These are phyloP conservation scores for Drosophila dunni DNA, from an alignment of 1,140 invertebrate species.

Conservation along the genomic window DNA sequence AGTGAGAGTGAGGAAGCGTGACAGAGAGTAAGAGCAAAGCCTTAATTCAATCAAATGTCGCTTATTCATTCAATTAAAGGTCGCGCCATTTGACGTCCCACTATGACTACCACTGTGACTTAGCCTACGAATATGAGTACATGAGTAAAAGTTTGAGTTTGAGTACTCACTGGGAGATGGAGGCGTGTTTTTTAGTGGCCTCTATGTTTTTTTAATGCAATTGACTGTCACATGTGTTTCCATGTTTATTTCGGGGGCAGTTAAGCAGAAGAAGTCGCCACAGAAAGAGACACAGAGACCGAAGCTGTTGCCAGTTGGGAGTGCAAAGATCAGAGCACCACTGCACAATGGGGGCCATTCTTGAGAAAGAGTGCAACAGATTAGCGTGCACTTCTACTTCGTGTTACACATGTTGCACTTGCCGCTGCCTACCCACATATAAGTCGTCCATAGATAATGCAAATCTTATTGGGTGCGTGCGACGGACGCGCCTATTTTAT, in stretches of 20 bases:
- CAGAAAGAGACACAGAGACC: slow-evolving; percentile 7
- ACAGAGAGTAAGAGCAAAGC: slow-evolving; percentile 27
- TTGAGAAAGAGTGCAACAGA: slow-evolving; percentile 55
- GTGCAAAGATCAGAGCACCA: slow-evolving; percentile 31
- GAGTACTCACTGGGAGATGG: slow-evolving; percentile 9
- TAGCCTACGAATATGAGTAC: slow-evolving; percentile 16
- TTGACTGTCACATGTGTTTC: slow-evolving; percentile 54
- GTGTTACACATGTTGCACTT: neutral
- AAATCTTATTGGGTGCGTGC: slow-evolving; percentile 50
- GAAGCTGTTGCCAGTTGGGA: neutral
- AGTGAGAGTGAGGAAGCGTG: neutral
- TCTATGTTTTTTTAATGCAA: slow-evolving; percentile 53
- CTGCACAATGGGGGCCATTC: slow-evolving; percentile 69
- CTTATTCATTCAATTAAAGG: slow-evolving; percentile 84
- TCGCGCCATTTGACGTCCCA: slow-evolving; percentile 78
- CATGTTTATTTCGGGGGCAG: slow-evolving; percentile 11
- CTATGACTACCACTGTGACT: slow-evolving; percentile 48
- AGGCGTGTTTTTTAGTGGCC: slow-evolving; percentile 1
- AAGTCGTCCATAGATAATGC: slow-evolving; percentile 51
- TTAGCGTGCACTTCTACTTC: slow-evolving; percentile 30
- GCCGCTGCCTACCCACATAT: slow-evolving; percentile 9
- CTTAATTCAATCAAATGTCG: slow-evolving; percentile 83
- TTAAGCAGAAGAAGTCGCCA: slow-evolving; percentile 20
- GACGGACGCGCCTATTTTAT: slow-evolving; percentile 56
- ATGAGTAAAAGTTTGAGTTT: neutral